Evolutionary conservation across 2,113 vertebrate genomes (phyloP).

Genomic region (Varanus komodoensis): DNA sequence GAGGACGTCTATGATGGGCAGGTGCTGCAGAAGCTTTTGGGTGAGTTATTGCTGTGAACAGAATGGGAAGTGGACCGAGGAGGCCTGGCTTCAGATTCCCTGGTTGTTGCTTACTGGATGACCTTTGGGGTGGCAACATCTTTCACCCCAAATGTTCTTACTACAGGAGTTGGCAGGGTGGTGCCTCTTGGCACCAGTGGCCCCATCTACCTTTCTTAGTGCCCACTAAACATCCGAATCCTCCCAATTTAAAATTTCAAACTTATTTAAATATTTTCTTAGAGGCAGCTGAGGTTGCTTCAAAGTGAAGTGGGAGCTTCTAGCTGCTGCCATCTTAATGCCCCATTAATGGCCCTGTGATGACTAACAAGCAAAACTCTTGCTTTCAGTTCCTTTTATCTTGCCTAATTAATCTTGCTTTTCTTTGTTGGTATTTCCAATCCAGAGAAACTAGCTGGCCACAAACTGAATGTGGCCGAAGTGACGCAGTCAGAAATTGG

Average conservation of each 20-base stretch:
- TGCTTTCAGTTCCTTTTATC: fast-evolving
- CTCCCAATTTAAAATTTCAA: too few relatives aligned
- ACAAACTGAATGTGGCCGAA: constrained; percentile 94
- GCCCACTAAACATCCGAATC: too few relatives aligned
- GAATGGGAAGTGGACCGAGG: not conserved
- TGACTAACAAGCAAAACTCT: too few relatives aligned
- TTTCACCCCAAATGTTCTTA: not conserved
- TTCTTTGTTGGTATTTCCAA: not conserved
- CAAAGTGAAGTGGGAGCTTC: too few relatives aligned
- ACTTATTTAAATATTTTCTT: too few relatives aligned
- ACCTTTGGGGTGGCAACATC: not conserved
- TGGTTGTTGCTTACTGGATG: not conserved
- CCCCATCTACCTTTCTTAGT: too few relatives aligned
- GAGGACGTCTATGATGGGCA: constrained; percentile 98
- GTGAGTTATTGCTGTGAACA: constrained; percentile 76
- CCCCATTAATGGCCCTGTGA: not conserved
- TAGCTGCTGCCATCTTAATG: too few relatives aligned
- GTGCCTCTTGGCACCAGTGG: too few relatives aligned
- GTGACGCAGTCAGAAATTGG: constrained; percentile 96
- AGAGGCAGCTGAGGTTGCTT: too few relatives aligned
- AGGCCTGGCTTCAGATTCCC: not conserved
- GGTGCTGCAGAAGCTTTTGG: constrained; percentile 95
- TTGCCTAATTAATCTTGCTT: not conserved
- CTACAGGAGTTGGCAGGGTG: too few relatives aligned
- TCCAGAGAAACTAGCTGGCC: constrained; percentile 88